phyloP scores from a whole-genome alignment of 2,888 invertebrate species.

The Drosophila birchii region DNA sequence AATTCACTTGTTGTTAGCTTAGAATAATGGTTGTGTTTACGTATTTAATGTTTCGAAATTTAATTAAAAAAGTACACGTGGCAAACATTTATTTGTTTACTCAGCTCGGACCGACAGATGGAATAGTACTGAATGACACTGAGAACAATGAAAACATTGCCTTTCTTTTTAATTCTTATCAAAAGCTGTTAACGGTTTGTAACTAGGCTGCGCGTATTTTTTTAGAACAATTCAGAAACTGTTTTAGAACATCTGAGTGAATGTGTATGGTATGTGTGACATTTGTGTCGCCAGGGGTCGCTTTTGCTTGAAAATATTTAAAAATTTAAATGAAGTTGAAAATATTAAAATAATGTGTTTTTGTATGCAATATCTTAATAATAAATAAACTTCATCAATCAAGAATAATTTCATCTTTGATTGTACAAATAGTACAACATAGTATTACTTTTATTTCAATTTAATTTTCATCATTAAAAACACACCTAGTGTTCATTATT shows the following conservation, averaged over 20 bases:
- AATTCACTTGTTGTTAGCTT: background rate
- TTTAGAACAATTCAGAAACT: background rate
- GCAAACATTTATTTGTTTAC: constrained; percentile 4
- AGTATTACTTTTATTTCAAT: background rate
- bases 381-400: too few species aligned
- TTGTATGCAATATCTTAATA: too few species aligned
- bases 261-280: background rate
- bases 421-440: too few species aligned
- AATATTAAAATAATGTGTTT: too few species aligned
- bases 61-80: background rate
- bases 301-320: background rate
- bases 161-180: background rate
- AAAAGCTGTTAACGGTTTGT: background rate
- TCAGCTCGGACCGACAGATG: background rate
- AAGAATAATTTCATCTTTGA: too few species aligned
- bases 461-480: background rate
- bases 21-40: background rate
- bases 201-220: too few species aligned
- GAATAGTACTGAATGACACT: background rate
- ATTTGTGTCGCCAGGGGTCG: background rate
- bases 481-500: background rate
- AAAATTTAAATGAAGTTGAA: too few species aligned
- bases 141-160: background rate
- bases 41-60: background rate
- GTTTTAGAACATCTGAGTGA: background rate